Percentiles rank a stretch among this genome's conserved stretches.
phyloP scores from a whole-genome alignment of 2,888 invertebrate genomes.

The Pammene fasciana region DNA sequence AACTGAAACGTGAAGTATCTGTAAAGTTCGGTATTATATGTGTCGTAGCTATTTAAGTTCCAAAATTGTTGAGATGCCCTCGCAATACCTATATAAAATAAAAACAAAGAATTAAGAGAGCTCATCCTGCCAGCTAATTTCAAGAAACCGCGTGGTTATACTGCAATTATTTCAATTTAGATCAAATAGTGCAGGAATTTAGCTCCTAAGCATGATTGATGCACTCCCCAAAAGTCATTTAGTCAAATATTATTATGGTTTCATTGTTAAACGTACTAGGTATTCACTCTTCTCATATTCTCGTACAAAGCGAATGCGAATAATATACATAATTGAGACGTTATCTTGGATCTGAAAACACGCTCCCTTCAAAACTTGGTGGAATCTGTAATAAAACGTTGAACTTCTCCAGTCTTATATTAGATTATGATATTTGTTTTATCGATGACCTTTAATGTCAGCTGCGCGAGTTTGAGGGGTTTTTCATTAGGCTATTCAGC shows the following conservation, averaged over 20 bases:
- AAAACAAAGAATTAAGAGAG: constrained; percentile 22
- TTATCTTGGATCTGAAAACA: constrained; percentile 14
- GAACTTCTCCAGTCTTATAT: constrained; percentile 44
- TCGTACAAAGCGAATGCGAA: constrained; percentile 4
- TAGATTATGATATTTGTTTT: constrained; percentile 49
- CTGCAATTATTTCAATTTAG: neutral
- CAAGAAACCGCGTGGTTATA: neutral
- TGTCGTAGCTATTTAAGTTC: constrained; percentile 9
- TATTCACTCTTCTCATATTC: neutral
- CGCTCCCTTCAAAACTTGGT: constrained; percentile 31
- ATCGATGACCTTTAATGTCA: constrained; percentile 49
- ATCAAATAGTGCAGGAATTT: too few species aligned
- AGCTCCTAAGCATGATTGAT: neutral
- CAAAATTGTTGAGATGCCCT: constrained; percentile 26
- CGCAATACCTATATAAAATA: constrained; percentile 18
- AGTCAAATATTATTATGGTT: neutral
- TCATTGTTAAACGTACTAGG: neutral
- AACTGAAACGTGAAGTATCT: too few species aligned
- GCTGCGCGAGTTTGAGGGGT: constrained; percentile 50
- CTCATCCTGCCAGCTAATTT: constrained; percentile 17
- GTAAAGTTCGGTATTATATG: neutral
- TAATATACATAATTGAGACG: constrained; percentile 12
- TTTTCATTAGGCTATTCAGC: constrained; percentile 61
- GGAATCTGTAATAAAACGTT: constrained; percentile 32
- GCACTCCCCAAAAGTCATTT: neutral